Evolutionary conservation across 1,140 invertebrate genomes (phyloP), one percentile per base, ranked within the genome.

Genomic region (Agraylea sexmaculata): DNA sequence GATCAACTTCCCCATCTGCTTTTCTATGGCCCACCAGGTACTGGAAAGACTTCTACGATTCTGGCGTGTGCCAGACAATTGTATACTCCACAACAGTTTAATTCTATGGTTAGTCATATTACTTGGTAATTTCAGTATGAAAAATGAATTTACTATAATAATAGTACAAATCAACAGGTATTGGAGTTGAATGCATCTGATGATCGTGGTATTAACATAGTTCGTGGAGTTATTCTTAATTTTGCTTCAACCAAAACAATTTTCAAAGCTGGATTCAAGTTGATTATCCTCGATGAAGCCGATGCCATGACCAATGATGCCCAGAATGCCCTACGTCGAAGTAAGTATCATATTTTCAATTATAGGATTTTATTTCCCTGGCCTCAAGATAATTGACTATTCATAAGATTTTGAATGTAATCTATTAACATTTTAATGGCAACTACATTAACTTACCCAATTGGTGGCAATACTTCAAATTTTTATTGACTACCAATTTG

Each of bases 271-370:
- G 85, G 87, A 1, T 93, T 89, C 48, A 99, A 99, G 63, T 68
- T 99, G 10, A 89, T 99, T 29, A 98, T 99, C 50, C 64, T 99
- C 8, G 96, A 99, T 76, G 96, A 99, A 75, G 95, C 95, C 7
- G 96, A 99, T 77, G 91, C 95, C 2, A 99, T 99, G 96, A 99
- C 96, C 2, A 88, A 91, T 59, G 94, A 99, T 79, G 96, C 96
- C 3, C 96, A 99, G 64, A 98, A 97, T 78, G 94, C 95, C 20
- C 68, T 99, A 2, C 73, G 94, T 51, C 80, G 95, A 78, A 91
- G 88, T 91, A 71, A 74, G 69, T 60, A n/a, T 31, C 7, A 29
- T 31, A 34, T 48, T 31, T 46, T 21, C 35, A 35, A 41, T 42
- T 31, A n/a, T n/a, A n/a, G n/a, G n/a, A n/a, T n/a, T n/a, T n/a